These are phyloP conservation scores for Drosophila santomea DNA, from an alignment of 1,140 invertebrate species.

Conservation along the genomic window DNA sequence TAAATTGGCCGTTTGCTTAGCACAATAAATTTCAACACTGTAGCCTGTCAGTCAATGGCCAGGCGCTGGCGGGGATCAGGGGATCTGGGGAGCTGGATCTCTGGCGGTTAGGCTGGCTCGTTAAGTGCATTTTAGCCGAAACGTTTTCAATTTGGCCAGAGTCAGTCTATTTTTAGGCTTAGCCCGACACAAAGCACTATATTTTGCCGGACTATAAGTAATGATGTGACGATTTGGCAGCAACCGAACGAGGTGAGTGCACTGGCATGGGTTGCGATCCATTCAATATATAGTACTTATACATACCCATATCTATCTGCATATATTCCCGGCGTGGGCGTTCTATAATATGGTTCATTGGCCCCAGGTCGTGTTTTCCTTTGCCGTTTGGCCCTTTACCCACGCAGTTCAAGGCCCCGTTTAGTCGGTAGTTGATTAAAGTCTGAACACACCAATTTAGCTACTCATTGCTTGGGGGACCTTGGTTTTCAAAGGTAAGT, in stretches of 20 bases:
- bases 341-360: conserved; percentile 30
- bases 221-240: conserved; percentile 82
- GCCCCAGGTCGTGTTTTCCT: conserved; percentile 27
- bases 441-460: background rate
- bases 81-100: background rate
- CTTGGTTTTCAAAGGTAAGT: background rate
- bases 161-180: conserved; percentile 43
- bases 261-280: conserved; percentile 20
- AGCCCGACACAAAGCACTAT: conserved; percentile 65
- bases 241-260: conserved; percentile 49
- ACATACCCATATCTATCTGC: background rate
- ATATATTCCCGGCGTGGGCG: conserved; percentile 29
- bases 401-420: conserved; percentile 53
- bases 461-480: background rate
- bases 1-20: conserved; percentile 74
- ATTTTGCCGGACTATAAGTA: conserved; percentile 76
- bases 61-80: conserved; percentile 11
- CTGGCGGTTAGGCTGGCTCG: conserved; percentile 18
- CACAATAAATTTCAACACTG: conserved; percentile 75
- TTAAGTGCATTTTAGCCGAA: conserved; percentile 69
- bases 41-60: conserved; percentile 47
- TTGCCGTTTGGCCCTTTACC: conserved; percentile 6
- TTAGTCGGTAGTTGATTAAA: conserved; percentile 1
- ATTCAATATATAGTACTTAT: background rate
- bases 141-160: conserved; percentile 73